Conservation (phyloP, 2,797 vertebrate species). For the Ciconia nigra region DNA sequence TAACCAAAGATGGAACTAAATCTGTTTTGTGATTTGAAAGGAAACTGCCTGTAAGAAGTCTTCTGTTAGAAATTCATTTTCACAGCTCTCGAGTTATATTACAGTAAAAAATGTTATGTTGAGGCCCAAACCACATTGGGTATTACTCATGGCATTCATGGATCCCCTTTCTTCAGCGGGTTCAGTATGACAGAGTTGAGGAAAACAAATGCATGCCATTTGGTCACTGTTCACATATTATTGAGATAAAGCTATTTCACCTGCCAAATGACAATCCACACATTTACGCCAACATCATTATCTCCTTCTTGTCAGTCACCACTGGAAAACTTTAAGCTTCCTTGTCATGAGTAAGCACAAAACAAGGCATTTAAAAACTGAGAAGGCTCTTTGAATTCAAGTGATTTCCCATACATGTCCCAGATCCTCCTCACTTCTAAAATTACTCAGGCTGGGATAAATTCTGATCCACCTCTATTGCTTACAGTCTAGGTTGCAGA, state of each 20-base stretch:
- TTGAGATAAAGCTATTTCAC: background rate
- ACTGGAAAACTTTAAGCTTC: background rate
- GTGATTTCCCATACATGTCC: background rate
- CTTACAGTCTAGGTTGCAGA: background rate
- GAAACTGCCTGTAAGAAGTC: background rate
- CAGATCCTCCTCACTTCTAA: background rate
- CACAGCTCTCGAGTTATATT: background rate
- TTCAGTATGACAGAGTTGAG: background rate
- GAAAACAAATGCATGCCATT: background rate
- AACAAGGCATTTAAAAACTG: background rate
- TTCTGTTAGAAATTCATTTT: background rate
- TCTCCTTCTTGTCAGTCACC: background rate
- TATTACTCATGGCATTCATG: background rate
- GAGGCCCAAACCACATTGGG: background rate
- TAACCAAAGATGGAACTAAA: background rate
- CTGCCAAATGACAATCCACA: background rate
- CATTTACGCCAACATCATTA: background rate
- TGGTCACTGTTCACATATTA: background rate
- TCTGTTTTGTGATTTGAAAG: background rate
- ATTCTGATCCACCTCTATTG: background rate
- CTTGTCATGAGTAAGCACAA: background rate
- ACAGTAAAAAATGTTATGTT: background rate
- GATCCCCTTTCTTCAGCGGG: background rate
- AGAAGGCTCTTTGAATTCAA: background rate
- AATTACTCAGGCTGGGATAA: background rate